These are phyloP conservation scores for Diarsia mendica DNA, from an alignment of 2,888 invertebrate species.

Conservation along the genomic window DNA sequence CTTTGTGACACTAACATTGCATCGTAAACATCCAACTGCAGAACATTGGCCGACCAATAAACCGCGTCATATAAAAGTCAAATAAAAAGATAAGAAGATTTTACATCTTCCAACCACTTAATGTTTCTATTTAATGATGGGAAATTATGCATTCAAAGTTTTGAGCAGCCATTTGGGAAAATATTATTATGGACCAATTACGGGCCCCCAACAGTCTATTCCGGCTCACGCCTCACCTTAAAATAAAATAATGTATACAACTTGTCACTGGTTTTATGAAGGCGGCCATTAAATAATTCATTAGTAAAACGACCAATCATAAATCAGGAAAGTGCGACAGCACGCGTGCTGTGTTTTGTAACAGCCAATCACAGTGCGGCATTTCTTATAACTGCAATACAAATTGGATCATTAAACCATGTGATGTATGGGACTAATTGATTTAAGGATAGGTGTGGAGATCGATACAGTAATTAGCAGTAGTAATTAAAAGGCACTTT, in stretches of 20 bases:
- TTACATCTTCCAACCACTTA: slow-evolving; percentile 30
- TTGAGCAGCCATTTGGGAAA: slow-evolving; percentile 34
- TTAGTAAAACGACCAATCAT: slow-evolving; percentile 76
- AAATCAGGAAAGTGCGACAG: slow-evolving; percentile 71
- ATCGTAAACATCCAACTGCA: slow-evolving; percentile 32
- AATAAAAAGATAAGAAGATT: slow-evolving; percentile 45
- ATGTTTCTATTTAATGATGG: slow-evolving; percentile 53
- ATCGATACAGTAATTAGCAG: slow-evolving; percentile 31
- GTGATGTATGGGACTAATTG: slow-evolving; percentile 31
- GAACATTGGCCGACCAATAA: slow-evolving; percentile 27
- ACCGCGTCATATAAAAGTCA: slow-evolving; percentile 40
- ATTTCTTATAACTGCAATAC: slow-evolving; percentile 63
- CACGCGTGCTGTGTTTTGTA: slow-evolving; percentile 61
- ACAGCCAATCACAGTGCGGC: slow-evolving; percentile 70
- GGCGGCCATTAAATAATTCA: slow-evolving; percentile 75
- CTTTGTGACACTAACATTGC: slow-evolving; percentile 10
- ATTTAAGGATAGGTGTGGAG: slow-evolving; percentile 26
- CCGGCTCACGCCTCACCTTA: slow-evolving; percentile 42
- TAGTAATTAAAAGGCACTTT: slow-evolving; percentile 34
- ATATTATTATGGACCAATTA: slow-evolving; percentile 45
- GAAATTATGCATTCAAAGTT: slow-evolving; percentile 56
- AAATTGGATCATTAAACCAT: slow-evolving; percentile 60
- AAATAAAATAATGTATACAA: slow-evolving; percentile 57
- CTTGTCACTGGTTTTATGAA: slow-evolving; percentile 69
- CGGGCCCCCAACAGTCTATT: slow-evolving; percentile 40